Evolutionary conservation across 1,140 invertebrate genomes (phyloP).

Genomic region (Oscheius sp.): DNA sequence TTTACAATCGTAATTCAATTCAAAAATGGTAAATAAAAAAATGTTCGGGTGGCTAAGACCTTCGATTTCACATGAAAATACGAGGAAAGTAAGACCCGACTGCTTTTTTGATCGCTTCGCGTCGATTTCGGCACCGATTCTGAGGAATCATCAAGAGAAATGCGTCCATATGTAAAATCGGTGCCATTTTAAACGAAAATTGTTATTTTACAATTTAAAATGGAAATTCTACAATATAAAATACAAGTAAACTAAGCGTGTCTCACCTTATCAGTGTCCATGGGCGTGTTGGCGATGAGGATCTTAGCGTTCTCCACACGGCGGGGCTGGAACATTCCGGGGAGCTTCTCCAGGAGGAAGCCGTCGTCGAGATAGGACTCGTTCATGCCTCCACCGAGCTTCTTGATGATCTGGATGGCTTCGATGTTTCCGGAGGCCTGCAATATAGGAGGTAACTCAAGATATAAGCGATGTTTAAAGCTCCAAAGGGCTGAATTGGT

Average conservation of each 20-base stretch:
- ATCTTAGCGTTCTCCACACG: conserved; percentile 87
- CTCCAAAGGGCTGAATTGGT: background rate
- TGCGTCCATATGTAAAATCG: too few species aligned
- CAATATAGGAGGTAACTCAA: conserved; percentile 62
- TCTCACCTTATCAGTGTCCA: conserved; percentile 99
- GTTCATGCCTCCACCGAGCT: conserved; percentile 81
- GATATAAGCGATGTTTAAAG: background rate
- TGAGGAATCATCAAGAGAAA: too few species aligned
- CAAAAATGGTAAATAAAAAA: too few species aligned
- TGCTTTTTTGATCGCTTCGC: too few species aligned
- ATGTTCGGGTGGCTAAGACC: too few species aligned
- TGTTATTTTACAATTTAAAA: background rate
- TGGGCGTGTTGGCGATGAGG: conserved; percentile 98
- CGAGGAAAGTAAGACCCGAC: too few species aligned
- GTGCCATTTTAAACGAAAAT: background rate
- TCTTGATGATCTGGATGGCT: conserved; percentile 97
- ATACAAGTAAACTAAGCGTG: conserved; percentile 10
- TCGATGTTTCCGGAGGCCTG: conserved; percentile 91
- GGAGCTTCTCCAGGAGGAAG: conserved; percentile 94
- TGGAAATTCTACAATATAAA: background rate
- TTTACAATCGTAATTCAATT: background rate
- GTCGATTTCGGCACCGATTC: too few species aligned
- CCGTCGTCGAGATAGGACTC: conserved; percentile 97
- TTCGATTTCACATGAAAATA: too few species aligned
- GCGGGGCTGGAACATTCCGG: conserved; percentile 82